phyloP scores from a whole-genome alignment of 30 jellyfish, hydroid and myxozoan species.

The Pelagia noctiluca region DNA sequence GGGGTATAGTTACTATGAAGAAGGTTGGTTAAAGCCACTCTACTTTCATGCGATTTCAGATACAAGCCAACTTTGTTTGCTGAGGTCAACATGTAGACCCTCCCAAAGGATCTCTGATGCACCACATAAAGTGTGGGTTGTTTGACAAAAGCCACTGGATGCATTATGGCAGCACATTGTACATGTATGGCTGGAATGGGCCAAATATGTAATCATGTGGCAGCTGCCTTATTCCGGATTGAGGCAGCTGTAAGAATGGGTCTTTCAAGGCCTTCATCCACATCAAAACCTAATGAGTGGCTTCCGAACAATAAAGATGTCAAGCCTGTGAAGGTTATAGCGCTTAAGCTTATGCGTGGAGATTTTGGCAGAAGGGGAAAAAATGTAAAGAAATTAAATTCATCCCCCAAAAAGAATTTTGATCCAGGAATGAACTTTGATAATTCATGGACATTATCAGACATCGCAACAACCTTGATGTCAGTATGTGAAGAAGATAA shows the following conservation, averaged over 20 bases:
- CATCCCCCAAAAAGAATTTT: conserved; percentile 16
- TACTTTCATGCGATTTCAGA: conserved; percentile 28
- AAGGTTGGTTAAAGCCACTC: too few relatives aligned
- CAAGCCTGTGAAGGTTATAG: conserved; percentile 46
- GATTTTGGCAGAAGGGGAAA: conserved; percentile 38
- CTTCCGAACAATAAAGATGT: too few relatives aligned
- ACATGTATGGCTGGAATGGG: conserved; percentile 77
- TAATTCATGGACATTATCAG: background rate
- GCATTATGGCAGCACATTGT: conserved; percentile 53
- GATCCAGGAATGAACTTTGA: background rate
- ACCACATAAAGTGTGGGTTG: too few relatives aligned
- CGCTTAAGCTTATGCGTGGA: background rate
- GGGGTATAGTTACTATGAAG: too few relatives aligned
- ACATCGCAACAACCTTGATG: background rate
- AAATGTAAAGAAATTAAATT: background rate
- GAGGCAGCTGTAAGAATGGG: too few relatives aligned
- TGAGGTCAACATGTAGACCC: conserved; percentile 40
- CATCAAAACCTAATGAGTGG: conserved; percentile 50
- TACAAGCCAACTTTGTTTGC: conserved; percentile 19
- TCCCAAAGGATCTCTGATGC: too few relatives aligned
- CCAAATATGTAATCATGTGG: conserved; percentile 74
- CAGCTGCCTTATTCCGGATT: conserved; percentile 73
- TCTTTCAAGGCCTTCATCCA: conserved; percentile 52
- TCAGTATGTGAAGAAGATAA: too few relatives aligned
- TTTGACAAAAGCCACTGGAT: conserved; percentile 36